Base-by-base conservation (phyloP, 2,888 invertebrate species). In the Hydriomena furcata region DNA sequence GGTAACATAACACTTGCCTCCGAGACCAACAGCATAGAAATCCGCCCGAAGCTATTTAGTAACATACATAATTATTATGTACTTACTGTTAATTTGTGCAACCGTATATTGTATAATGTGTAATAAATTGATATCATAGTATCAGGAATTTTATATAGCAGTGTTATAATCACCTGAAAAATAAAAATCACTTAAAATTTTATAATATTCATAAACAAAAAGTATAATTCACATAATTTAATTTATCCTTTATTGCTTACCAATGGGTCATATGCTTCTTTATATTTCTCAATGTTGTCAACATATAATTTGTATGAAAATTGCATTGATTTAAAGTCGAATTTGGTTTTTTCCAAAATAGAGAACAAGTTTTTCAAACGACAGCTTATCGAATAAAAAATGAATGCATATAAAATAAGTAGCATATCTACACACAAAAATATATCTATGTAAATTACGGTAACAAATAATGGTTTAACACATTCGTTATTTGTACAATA, bases 311-410 rank as follows among this genome's bases (percentile, higher is more conserved):
- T 51, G 21, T 51, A 51, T 2, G 28, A n/a, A 7, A 17, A 11
- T n/a, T 45, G 40, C 2, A 13, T n/a, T 1, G 24, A 21, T n/a
- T 5, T 4, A 21, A 32, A 28, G 12, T 23, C 12, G 21, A 5
- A 17, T 5, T 34, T 17, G n/a, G 17, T n/a, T 11, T 5, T 23
- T 30, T 35, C 13, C 27, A 44, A 34, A 31, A n/a, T 1, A 0
- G 28, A 13, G 7, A 4, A 1, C 1, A 45, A 11, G 5, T 17
- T 35, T 23, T 13, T 34, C 3, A 51, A 17, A n/a, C 51, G 45
- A 44, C 35, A 17, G 7, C n/a, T 11, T 5, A 45, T n/a, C 6
- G 30, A 30, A 24, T 41, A 45, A 7, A 45, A 41, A n/a, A 45
- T 25, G 12, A 40, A 45, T 24, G 20, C 2, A 41, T 45, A 41